Base-by-base conservation (phyloP, 2,113 vertebrate genomes). In the Rhea pennata region DNA sequence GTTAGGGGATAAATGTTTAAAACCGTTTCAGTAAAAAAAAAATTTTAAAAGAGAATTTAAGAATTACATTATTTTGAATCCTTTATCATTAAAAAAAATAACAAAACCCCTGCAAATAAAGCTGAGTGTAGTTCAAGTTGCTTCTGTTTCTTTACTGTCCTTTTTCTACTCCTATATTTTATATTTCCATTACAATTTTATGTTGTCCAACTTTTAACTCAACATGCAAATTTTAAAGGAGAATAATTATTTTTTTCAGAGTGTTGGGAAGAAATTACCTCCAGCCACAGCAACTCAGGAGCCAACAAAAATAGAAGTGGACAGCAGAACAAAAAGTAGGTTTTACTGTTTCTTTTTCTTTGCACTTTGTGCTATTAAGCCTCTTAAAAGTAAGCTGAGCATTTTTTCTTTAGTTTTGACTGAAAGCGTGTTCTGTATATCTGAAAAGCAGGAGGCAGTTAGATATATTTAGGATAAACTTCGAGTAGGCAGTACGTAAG, bases 321-420 rank as follows among this genome's bases (percentile, higher is more conserved):
- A 99, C 90, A 97, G 95, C 98, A 99, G 98, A 98, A 96, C 98
- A 88, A 99, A 99, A 98, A 98, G 99, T 99, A 97, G 98, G 98
- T 97, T 92, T 95, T 73, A 48, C 64, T 92, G n/a, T 81, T 96
- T 95, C 94, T 90, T 58, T 44, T 91, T 74, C 73, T 90, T 90
- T 96, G 81, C 66, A 33, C 70, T 96, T 79, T 22, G n/a, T 94
- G 82, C 79, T 92, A 1, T 75, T 76, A 85, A 87, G 31, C 39
- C 36, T 89, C 73, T 94, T 90, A 58, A 53, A 50, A 86, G 27
- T 29, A 69, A 94, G 50, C 69, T 59, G 80, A 92, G 59, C 27
- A 22, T 54, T 78, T 95, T 93, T 44, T 84, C 21, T 61, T 90
- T 75, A 39, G 4, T 78, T 94, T 91, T 82, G 23, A 7, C 42